Conservation (phyloP, 2,113 vertebrate genomes). For the Vombatus ursinus region DNA sequence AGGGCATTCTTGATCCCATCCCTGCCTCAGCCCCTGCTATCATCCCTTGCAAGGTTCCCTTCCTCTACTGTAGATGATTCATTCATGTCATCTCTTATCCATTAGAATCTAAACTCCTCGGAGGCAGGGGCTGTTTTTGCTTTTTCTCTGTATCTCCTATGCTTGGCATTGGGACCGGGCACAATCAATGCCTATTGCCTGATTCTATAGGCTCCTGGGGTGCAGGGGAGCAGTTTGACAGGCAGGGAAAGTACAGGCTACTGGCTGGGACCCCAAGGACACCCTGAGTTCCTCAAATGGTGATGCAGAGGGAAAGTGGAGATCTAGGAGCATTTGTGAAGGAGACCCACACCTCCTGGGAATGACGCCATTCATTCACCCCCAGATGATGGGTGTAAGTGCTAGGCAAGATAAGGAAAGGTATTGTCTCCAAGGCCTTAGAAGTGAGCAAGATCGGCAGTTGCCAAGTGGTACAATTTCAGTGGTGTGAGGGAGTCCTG, state of each 20-base stretch:
- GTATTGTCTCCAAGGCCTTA: neutral
- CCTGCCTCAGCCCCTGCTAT: neutral
- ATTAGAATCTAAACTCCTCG: neutral
- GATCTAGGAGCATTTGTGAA: neutral
- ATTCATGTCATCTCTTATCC: neutral
- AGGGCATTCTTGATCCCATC: neutral
- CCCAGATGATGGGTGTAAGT: neutral
- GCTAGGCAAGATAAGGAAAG: neutral
- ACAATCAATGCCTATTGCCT: neutral
- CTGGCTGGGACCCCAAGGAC: neutral
- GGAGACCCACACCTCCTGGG: neutral
- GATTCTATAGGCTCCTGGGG: neutral
- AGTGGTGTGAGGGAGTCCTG: neutral
- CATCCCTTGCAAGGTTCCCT: neutral
- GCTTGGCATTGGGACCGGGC: neutral
- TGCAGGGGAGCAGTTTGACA: neutral
- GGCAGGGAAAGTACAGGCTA: neutral
- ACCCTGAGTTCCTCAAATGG: neutral
- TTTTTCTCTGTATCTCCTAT: neutral
- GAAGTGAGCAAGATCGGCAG: neutral
- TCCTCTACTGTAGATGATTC: neutral
- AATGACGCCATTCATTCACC: neutral
- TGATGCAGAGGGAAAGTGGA: neutral
- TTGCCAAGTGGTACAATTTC: neutral
- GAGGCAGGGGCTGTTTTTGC: neutral